Base-by-base conservation (phyloP, 1,140 invertebrate species). In the Caerostris extrusa region DNA sequence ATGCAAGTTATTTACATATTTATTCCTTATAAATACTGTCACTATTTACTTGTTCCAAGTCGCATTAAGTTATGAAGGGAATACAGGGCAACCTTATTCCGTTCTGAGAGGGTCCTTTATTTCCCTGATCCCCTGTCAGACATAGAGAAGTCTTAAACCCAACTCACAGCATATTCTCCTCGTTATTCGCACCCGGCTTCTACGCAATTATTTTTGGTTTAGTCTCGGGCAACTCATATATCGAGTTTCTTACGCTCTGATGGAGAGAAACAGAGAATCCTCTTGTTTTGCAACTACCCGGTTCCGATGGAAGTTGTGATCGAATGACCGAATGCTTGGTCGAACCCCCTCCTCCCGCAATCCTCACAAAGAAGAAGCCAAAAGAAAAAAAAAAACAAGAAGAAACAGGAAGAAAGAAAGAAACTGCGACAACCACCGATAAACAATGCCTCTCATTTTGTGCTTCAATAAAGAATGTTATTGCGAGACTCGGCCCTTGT, bases 151-250 rank as follows among this genome's bases (percentile, higher is more conserved):
- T 17, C 12, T 34, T 77, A 53, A 77, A 77, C 71, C 71, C 50
- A 77, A 53, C 71, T 12, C 19, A 5, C 71, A 50, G 14, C 71
- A 77, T 50, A 77, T 77, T 77, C 71, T 19, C 71, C 4, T 77
- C 71, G 34, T 77, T 77, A 77, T 77, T 77, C 34, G 8, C 12
- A 10, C 71, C 10, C 10, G 50, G 71, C 12, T 77, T 5, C 71
- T 3, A 50, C 71, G 71, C 71, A 77, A 77, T 77, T 77, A 77
- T 77, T 77, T 77, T 77, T 77, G 71, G 71, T 77, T 77, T 77
- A 77, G 71, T 77, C 71, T 19, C 4, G 53, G 34, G 50, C 12
- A 53, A 77, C 71, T 77, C 53, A 77, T 53, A 77, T 77, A 77
- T 77, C 71, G 71, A 77, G 71, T 77, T 77, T 77, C 71, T 77